Evolutionary conservation across 2,113 vertebrate species (phyloP).

Genomic region (Cacatua alba): DNA sequence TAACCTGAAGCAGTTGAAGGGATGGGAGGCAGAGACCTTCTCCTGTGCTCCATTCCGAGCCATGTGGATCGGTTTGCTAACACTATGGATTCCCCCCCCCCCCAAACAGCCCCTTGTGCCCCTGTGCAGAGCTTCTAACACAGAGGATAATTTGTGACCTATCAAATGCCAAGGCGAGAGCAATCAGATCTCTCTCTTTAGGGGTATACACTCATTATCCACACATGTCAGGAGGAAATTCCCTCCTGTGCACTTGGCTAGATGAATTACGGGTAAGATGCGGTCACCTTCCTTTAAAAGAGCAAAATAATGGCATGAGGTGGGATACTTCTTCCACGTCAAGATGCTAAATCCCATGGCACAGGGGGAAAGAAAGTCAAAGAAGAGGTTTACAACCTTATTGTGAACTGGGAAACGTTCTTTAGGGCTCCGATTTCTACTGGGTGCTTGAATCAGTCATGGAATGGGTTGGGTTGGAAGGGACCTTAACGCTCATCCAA

Average conservation of each 20-base stretch:
- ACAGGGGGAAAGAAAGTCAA: accelerated
- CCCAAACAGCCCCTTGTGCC: not conserved
- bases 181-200: not conserved
- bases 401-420: accelerated
- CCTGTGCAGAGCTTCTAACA: not conserved
- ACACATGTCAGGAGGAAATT: not conserved
- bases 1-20: not conserved
- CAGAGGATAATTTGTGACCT: not conserved
- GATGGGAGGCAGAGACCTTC: not conserved
- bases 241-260: not conserved
- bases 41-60: not conserved
- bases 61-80: not conserved
- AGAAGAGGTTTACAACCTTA: not conserved
- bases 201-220: not conserved
- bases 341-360: not conserved
- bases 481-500: not conserved
- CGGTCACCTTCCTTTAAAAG: not conserved
- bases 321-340: not conserved
- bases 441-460: not conserved
- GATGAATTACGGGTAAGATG: not conserved
- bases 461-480: not conserved
- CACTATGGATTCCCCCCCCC: not conserved
- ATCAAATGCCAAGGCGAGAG: not conserved
- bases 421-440: not conserved
- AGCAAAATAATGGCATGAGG: not conserved